Evolutionary conservation across 2,888 invertebrate species (phyloP).

Genomic region (Mythimna lalbum): DNA sequence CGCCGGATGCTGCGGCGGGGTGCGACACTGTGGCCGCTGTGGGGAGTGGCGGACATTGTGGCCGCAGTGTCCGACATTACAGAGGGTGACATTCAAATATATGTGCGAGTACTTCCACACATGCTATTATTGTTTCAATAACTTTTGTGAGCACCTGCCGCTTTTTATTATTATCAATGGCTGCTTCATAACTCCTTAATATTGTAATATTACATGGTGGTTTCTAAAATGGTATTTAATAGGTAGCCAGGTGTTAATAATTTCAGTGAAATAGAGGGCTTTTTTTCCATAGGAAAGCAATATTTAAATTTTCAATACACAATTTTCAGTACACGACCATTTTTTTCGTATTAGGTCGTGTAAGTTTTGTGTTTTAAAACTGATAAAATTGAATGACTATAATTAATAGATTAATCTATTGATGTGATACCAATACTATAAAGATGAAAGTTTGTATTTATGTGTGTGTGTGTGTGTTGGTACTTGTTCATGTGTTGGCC

Average conservation of each 20-base stretch:
- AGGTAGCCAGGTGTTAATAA: constrained; percentile 1
- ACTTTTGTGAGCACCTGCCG: constrained; percentile 36
- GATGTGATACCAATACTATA: too few relatives aligned
- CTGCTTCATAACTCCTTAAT: neutral
- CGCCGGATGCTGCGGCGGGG: constrained; percentile 37
- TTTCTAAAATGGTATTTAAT: neutral
- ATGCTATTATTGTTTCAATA: constrained; percentile 41
- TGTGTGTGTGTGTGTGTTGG: too few relatives aligned
- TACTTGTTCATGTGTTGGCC: too few relatives aligned
- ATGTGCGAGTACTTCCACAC: neutral
- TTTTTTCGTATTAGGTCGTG: too few relatives aligned
- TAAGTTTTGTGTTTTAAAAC: too few relatives aligned
- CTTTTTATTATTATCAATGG: constrained; percentile 23
- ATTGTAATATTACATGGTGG: constrained; percentile 11
- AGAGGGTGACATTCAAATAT: constrained; percentile 27
- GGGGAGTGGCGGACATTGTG: constrained; percentile 32
- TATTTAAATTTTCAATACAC: too few relatives aligned
- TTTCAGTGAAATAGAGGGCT: neutral
- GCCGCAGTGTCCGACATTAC: constrained; percentile 7
- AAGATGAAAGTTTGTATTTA: too few relatives aligned
- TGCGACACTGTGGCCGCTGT: constrained; percentile 12
- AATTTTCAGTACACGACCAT: too few relatives aligned
- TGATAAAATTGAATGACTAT: neutral
- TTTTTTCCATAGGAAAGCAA: neutral
- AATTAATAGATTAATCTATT: too few relatives aligned